A percentile compares a stretch with the other conserved stretches of the same genome.
These are phyloP conservation scores for Tiliacea aurago DNA, from an alignment of 2,888 invertebrate genomes.

Conservation along the genomic window DNA sequence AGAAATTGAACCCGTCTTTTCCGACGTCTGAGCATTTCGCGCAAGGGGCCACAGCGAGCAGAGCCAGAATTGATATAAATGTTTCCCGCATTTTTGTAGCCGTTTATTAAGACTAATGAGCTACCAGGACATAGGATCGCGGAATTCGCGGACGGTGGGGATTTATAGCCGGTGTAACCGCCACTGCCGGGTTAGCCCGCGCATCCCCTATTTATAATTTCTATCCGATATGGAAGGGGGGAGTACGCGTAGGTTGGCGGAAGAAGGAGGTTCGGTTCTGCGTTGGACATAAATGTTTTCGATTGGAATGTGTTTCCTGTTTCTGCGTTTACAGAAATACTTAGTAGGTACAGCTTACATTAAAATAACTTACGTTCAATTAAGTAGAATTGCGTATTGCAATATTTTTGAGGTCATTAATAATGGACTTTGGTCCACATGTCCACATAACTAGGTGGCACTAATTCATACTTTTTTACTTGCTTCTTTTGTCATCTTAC, in stretches of 20 bases:
- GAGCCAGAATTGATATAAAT: slow-evolving; percentile 81
- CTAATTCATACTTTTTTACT: neutral
- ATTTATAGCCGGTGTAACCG: slow-evolving; percentile 61
- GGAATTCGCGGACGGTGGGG: slow-evolving; percentile 48
- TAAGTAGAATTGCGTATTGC: neutral
- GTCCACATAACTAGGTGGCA: neutral
- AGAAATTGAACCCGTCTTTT: slow-evolving; percentile 86
- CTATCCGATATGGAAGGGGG: slow-evolving; percentile 50
- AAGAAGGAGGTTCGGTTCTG: slow-evolving; percentile 62
- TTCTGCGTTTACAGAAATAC: neutral
- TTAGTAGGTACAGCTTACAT: neutral
- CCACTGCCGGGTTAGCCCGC: slow-evolving; percentile 65
- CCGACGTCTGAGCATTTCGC: slow-evolving; percentile 77
- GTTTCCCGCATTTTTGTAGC: slow-evolving; percentile 80
- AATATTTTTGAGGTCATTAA: neutral
- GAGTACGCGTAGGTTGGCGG: slow-evolving; percentile 36
- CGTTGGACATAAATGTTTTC: neutral
- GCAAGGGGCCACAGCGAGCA: slow-evolving; percentile 73
- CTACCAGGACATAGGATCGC: slow-evolving; percentile 66
- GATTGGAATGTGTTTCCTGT: neutral
- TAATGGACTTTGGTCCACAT: neutral
- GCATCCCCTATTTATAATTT: slow-evolving; percentile 80
- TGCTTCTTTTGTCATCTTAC: too few species aligned
- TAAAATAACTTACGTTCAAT: neutral
- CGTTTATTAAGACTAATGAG: slow-evolving; percentile 76